Percentiles rank a stretch among this genome's conserved stretches.
phyloP scores from a whole-genome alignment of 2,113 vertebrate species.

The Paedocypris sp. region DNA sequence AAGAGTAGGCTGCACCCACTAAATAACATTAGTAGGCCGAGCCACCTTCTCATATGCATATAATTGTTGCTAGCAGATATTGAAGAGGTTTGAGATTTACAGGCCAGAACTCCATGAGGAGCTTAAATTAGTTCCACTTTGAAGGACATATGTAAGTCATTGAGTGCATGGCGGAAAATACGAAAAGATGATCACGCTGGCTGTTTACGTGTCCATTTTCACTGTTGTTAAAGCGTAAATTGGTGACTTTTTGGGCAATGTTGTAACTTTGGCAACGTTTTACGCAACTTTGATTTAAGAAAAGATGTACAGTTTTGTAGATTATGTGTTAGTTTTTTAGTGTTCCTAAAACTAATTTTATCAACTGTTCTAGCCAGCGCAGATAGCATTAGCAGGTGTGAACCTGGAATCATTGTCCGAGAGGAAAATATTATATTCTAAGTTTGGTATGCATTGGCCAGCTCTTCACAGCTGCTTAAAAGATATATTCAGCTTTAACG shows the following conservation, averaged over 20 bases:
- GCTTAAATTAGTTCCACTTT: conserved; percentile 4
- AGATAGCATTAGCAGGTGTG: conserved; percentile 55
- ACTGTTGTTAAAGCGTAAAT: too few species aligned
- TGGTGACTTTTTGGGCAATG: too few species aligned
- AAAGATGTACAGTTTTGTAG: too few species aligned
- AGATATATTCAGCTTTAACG: conserved; percentile 45
- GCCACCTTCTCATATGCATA: too few species aligned
- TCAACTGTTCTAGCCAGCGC: conserved; percentile 35
- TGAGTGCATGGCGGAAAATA: neutral
- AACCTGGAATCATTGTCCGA: conserved; percentile 37
- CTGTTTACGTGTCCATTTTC: too few species aligned
- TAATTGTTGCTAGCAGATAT: conserved; percentile 13
- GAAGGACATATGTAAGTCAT: conserved; percentile 27
- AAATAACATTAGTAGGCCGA: too few species aligned
- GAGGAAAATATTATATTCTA: conserved; percentile 56
- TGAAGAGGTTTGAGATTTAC: neutral
- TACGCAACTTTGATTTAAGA: too few species aligned
- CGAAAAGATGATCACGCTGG: too few species aligned
- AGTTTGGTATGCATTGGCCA: conserved; percentile 42
- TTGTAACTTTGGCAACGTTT: too few species aligned
- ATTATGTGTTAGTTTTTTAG: too few species aligned
- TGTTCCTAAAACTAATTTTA: too few species aligned
- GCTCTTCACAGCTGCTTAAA: conserved; percentile 50
- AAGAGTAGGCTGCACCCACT: too few species aligned
- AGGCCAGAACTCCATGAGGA: conserved; percentile 7